These are phyloP conservation scores for Aplysina aerophoba DNA, from an alignment of 37 sponge, comb jelly and placozoan species.

Conservation along the genomic window DNA sequence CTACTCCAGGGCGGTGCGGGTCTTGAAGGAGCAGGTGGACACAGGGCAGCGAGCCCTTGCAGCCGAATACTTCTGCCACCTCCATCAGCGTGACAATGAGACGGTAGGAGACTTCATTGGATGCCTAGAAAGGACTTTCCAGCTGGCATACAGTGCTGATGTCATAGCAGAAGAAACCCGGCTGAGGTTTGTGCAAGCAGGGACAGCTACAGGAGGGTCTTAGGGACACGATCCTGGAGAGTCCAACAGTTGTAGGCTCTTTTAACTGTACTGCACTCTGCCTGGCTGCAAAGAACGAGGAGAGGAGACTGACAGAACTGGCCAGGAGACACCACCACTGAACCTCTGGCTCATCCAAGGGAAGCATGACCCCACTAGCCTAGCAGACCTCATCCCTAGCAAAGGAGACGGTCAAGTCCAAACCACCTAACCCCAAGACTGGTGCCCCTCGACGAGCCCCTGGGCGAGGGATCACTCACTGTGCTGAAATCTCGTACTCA, in stretches of 20 bases:
- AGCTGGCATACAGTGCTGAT: conserved; percentile 42
- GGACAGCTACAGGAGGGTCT: conserved; percentile 51
- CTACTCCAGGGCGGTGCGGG: background rate
- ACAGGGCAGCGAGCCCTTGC: conserved; percentile 24
- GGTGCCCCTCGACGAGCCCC: conserved; percentile 41
- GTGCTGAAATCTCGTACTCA: no score
- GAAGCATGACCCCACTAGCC: background rate
- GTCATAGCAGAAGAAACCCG: conserved; percentile 24
- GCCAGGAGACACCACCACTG: conserved; percentile 18
- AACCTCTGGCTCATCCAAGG: background rate
- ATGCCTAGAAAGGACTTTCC: conserved; percentile 38
- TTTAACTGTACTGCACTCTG: conserved; percentile 22
- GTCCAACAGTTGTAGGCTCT: conserved; percentile 47
- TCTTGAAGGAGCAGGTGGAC: conserved; percentile 23
- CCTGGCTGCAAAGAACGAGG: conserved; percentile 53
- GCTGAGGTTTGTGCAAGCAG: conserved; percentile 15
- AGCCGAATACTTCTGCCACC: conserved; percentile 50
- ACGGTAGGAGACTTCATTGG: conserved; percentile 42
- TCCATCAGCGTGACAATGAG: conserved; percentile 28
- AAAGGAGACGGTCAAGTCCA: background rate
- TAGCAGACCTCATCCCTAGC: background rate
- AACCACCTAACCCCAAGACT: background rate
- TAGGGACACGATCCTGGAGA: conserved; percentile 19
- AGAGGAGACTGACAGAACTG: conserved; percentile 38
- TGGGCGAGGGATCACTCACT: no score